Conservation (phyloP, 2,797 vertebrate species). For the Ptychadena robeensis region DNA sequence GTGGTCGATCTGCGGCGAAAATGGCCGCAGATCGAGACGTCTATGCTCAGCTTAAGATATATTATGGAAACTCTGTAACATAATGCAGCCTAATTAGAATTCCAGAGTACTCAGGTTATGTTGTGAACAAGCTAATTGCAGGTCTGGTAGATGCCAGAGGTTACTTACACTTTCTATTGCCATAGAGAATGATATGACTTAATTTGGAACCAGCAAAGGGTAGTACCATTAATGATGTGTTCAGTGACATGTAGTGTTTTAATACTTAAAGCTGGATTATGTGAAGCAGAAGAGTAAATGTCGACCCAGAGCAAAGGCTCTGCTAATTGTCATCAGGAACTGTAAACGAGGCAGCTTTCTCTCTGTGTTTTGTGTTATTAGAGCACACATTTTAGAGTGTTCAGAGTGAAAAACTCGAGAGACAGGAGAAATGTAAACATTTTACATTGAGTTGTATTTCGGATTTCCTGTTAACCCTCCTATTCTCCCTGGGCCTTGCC, state of each 20-base stretch:
- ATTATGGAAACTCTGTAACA: not conserved
- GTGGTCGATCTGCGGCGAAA: too few species aligned
- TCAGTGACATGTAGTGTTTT: slow-evolving; percentile 7
- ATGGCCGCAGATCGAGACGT: too few species aligned
- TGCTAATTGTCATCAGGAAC: not conserved
- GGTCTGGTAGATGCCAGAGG: not conserved
- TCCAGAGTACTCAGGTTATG: not conserved
- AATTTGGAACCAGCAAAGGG: not conserved
- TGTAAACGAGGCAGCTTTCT: slow-evolving; percentile 18
- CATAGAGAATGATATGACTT: not conserved
- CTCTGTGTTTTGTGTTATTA: not conserved
- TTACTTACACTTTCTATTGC: not conserved
- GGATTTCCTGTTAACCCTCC: slow-evolving; percentile 58
- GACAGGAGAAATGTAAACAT: slow-evolving; percentile 55
- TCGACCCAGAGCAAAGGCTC: not conserved
- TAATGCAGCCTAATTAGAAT: slow-evolving; percentile 1
- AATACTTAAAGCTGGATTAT: not conserved
- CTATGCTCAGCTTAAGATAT: too few species aligned
- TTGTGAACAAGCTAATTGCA: not conserved
- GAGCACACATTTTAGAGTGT: slow-evolving; percentile 7
- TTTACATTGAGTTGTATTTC: slow-evolving; percentile 44
- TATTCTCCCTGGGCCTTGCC: slow-evolving; percentile 32
- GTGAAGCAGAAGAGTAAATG: not conserved
- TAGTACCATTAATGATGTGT: not conserved
- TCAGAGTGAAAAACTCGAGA: slow-evolving; percentile 28